Percentiles rank a stretch among this genome's conserved stretches.
These are phyloP conservation scores for Coronaproctus castanopsis DNA, from an alignment of 2,888 invertebrate species.

Conservation along the genomic window DNA sequence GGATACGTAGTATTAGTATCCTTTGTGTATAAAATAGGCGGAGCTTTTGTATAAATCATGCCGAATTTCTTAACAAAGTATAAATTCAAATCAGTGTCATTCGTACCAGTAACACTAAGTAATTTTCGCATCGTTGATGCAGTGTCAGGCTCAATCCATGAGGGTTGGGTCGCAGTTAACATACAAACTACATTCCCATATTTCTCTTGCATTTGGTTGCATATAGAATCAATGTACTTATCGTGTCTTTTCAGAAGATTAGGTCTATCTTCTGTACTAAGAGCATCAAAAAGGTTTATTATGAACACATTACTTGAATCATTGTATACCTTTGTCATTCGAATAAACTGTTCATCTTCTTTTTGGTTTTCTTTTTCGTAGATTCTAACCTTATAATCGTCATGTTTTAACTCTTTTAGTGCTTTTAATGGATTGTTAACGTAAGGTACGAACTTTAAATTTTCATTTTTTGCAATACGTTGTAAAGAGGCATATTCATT, in stretches of 20 bases:
- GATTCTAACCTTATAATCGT: neutral
- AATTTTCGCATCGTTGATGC: constrained; percentile 18
- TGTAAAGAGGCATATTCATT: neutral
- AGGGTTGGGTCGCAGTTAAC: constrained; percentile 37
- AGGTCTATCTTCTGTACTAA: neutral
- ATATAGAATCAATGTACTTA: constrained; percentile 4
- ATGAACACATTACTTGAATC: neutral
- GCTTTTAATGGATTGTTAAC: neutral
- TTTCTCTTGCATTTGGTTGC: constrained; percentile 27
- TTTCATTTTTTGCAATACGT: neutral
- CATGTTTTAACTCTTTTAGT: neutral
- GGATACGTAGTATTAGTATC: too few relatives aligned
- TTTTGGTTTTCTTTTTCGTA: neutral
- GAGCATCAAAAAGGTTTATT: neutral
- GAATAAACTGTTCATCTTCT: neutral
- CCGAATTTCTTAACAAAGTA: constrained; percentile 3
- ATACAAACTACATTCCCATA: constrained; percentile 33
- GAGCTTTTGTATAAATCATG: constrained; percentile 11
- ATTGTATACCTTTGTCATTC: neutral
- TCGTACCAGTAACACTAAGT: constrained; percentile 7
- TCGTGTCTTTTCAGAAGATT: neutral
- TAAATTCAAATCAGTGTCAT: constrained; percentile 6
- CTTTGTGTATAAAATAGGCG: constrained; percentile 8
- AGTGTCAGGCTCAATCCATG: constrained; percentile 27
- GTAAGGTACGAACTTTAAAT: neutral